A percentile compares a stretch with the other conserved stretches of the same genome.
These are phyloP conservation scores for Sphaerodactylus townsendi DNA, from an alignment of 2,113 vertebrate species.

Conservation along the genomic window DNA sequence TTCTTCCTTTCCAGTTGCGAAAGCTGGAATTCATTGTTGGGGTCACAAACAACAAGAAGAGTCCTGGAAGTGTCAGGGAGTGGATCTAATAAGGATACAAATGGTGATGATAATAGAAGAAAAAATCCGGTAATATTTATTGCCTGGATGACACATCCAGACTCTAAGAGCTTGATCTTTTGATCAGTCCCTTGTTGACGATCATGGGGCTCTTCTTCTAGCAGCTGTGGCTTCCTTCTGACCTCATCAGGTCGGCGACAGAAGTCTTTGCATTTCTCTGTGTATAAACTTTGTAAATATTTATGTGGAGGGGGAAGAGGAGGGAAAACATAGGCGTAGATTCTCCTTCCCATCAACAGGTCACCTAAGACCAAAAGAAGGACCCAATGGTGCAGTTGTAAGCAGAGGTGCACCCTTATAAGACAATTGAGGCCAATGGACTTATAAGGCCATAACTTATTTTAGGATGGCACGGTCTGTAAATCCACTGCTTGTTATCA, in stretches of 20 bases:
- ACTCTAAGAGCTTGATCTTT: neutral
- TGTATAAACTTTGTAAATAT: neutral
- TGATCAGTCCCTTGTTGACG: constrained; percentile 31
- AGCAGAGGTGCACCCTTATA: too few relatives aligned
- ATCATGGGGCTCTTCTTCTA: constrained; percentile 55
- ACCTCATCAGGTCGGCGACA: constrained; percentile 34
- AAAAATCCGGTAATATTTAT: constrained; percentile 12
- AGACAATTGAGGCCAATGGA: too few relatives aligned
- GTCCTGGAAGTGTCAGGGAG: neutral
- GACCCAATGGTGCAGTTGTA: neutral
- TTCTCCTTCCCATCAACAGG: neutral
- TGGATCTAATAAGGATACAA: neutral
- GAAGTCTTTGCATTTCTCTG: constrained; percentile 17
- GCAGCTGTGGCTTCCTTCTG: constrained; percentile 46
- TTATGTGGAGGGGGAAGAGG: neutral
- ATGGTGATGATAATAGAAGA: neutral
- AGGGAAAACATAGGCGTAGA: neutral
- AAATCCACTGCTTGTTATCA: too few relatives aligned
- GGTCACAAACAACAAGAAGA: constrained; percentile 15
- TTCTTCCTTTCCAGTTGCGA: neutral
- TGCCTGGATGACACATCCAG: constrained; percentile 43
- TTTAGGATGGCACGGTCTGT: too few relatives aligned
- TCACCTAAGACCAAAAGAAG: neutral
- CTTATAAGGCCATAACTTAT: too few relatives aligned
- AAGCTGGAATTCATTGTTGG: neutral